Percentiles rank a stretch among this genome's conserved stretches.
These are phyloP conservation scores for Achlya flavicornis DNA, from an alignment of 2,888 invertebrate species.

Conservation along the genomic window DNA sequence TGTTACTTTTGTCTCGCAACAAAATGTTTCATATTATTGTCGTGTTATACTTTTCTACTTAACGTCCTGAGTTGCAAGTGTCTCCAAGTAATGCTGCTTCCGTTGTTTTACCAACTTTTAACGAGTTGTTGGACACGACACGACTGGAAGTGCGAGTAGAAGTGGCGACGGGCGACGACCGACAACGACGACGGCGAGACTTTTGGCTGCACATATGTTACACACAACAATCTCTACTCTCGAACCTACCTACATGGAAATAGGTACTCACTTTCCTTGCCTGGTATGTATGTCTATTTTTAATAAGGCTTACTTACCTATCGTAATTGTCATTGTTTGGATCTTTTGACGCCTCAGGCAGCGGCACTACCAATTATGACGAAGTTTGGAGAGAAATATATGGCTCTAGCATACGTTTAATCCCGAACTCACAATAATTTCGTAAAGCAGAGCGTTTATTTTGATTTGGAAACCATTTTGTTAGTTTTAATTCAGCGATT, in stretches of 20 bases:
- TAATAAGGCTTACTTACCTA: neutral
- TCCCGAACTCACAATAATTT: no score
- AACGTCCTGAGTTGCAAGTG: conserved; percentile 76
- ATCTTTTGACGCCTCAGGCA: no score
- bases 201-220: conserved; percentile 57
- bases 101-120: conserved; percentile 81
- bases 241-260: neutral
- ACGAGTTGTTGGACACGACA: conserved; percentile 83
- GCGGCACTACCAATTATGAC: no score
- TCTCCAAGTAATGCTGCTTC: conserved; percentile 71
- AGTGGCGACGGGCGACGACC: conserved; percentile 54
- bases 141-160: conserved; percentile 53
- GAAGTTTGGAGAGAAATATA: no score
- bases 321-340: no score
- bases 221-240: conserved; percentile 16
- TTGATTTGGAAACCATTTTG: no score
- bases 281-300: neutral
- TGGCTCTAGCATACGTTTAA: no score
- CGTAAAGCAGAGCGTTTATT: no score
- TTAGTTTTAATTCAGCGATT: no score
- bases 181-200: conserved; percentile 40
- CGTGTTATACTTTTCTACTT: conserved; percentile 79
- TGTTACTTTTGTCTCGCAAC: conserved; percentile 62
- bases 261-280: neutral
- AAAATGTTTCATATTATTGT: conserved; percentile 74